A percentile compares a stretch with the other conserved stretches of the same genome.
phyloP scores from a whole-genome alignment of 1,140 invertebrate genomes.

The Carcinoscorpius rotundicauda region DNA sequence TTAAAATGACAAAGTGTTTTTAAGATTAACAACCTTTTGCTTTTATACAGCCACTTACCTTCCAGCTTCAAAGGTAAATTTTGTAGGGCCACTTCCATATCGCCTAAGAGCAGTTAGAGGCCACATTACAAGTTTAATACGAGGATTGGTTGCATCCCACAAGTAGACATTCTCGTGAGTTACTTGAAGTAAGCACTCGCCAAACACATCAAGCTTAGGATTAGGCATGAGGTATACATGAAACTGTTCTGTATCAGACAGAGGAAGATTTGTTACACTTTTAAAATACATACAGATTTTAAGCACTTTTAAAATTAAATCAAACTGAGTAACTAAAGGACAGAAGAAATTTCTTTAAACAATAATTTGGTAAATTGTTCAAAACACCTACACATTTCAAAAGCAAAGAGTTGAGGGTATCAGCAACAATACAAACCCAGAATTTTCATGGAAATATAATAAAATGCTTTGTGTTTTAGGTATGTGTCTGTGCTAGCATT shows the following conservation, averaged over 20 bases:
- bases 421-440: too few species aligned
- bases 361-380: too few species aligned
- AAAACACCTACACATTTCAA: too few species aligned
- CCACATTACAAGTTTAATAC: constrained; percentile 27
- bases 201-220: constrained; percentile 26
- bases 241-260: constrained; percentile 25
- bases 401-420: too few species aligned
- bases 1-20: not conserved
- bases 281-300: not conserved
- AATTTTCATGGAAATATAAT: too few species aligned
- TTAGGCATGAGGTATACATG: constrained; percentile 30
- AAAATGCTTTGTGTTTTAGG: too few species aligned
- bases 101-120: constrained; percentile 28
- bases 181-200: constrained; percentile 32
- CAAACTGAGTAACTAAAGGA: too few species aligned
- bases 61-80: constrained; percentile 32
- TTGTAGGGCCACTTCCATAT: constrained; percentile 29
- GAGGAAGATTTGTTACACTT: not conserved
- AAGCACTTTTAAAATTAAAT: too few species aligned
- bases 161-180: constrained; percentile 30
- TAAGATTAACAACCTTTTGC: constrained; percentile 5
- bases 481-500: too few species aligned
- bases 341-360: too few species aligned
- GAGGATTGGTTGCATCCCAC: constrained; percentile 27
- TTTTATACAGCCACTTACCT: constrained; percentile 21